A percentile compares a stretch with the other conserved stretches of the same genome.
phyloP scores from a whole-genome alignment of 2,797 vertebrate genomes.

The Jordanella pulchra region DNA sequence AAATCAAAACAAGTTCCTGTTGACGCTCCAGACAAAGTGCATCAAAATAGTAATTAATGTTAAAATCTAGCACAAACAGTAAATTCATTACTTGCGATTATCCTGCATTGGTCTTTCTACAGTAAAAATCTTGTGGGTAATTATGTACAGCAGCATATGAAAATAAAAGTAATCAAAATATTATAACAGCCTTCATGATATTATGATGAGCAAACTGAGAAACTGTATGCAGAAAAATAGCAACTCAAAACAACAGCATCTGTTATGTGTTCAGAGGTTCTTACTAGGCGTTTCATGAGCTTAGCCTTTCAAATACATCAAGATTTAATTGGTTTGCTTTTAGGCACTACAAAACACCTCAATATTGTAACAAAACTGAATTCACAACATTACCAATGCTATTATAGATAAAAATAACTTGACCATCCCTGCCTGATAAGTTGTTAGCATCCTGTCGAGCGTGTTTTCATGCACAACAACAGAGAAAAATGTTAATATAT shows the following conservation, averaged over 20 bases:
- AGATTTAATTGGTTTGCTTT: conserved; percentile 29
- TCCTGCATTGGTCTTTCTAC: background rate
- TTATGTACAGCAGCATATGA: background rate
- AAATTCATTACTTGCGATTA: background rate
- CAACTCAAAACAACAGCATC: background rate
- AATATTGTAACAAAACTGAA: conserved; percentile 9
- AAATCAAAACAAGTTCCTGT: conserved; percentile 5
- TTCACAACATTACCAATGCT: conserved; percentile 26
- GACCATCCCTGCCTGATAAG: conserved; percentile 12
- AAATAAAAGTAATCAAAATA: background rate
- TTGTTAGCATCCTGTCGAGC: conserved; percentile 54
- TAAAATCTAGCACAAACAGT: background rate
- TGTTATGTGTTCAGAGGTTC: background rate
- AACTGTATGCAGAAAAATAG: background rate
- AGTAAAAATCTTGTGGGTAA: background rate
- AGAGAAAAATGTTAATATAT: conserved; percentile 44
- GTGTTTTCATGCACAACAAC: conserved; percentile 20
- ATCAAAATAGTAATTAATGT: background rate
- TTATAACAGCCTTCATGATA: background rate
- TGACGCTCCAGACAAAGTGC: background rate
- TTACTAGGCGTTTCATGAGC: background rate
- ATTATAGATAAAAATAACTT: conserved; percentile 48
- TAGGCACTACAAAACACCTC: conserved; percentile 1
- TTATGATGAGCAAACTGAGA: background rate
- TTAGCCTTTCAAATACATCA: conserved; percentile 6